Evolutionary conservation across 2,888 invertebrate genomes (phyloP).

Genomic region (Hanleya hanleyi): DNA sequence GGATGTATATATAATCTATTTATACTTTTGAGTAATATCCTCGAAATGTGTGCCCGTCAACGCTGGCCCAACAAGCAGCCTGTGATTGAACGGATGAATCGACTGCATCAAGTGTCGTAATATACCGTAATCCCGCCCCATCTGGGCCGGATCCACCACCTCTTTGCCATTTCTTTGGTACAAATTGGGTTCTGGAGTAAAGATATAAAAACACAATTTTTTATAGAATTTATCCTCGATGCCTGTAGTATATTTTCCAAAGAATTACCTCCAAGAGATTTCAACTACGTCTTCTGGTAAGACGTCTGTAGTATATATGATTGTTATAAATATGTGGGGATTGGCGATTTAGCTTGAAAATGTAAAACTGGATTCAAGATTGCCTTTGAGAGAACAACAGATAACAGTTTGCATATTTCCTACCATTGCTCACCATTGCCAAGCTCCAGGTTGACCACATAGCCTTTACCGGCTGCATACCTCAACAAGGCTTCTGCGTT

Average conservation of each 20-base stretch:
- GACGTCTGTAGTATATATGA: no score
- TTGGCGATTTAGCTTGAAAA: no score
- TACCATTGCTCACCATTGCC: conserved; percentile 3
- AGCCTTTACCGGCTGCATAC: conserved; percentile 1
- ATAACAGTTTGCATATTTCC: no score
- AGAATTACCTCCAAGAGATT: no score
- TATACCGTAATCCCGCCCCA: background rate
- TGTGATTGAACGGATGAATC: background rate
- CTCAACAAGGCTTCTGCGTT: background rate
- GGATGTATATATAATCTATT: background rate
- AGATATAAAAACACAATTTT: background rate
- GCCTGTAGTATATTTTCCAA: no score
- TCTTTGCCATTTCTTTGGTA: background rate
- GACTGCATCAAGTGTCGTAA: background rate
- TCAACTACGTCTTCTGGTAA: no score
- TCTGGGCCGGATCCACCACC: background rate
- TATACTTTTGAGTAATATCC: background rate
- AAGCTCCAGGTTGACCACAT: background rate
- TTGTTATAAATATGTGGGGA: no score
- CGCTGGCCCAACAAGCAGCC: background rate
- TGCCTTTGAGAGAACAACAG: no score
- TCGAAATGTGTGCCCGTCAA: background rate
- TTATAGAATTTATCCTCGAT: no score
- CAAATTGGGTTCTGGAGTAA: background rate
- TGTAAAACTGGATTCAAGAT: no score